Conservation (phyloP, 1,140 invertebrate genomes). For the Monochamus saltuarius region DNA sequence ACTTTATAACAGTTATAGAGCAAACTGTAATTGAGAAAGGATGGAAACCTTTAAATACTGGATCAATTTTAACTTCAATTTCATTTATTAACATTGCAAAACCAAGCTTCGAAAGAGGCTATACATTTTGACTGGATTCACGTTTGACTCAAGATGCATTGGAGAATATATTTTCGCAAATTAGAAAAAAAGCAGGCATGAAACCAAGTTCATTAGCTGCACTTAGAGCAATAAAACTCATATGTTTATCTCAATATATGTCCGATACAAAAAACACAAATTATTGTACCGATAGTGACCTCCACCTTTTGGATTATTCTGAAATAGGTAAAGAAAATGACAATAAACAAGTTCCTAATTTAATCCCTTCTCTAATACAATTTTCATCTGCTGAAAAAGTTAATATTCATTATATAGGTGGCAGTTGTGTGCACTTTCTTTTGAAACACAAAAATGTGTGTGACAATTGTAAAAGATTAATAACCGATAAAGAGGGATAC, state of each 20-base stretch:
- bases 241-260: slow-evolving; percentile 9
- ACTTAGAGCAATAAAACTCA: slow-evolving; percentile 8
- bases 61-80: slow-evolving; percentile 7
- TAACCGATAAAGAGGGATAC: too few relatives aligned
- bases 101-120: slow-evolving; percentile 5
- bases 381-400: too few relatives aligned
- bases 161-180: slow-evolving; percentile 12
- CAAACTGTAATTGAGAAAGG: slow-evolving; percentile 8
- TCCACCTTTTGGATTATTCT: slow-evolving; percentile 8
- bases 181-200: slow-evolving; percentile 8
- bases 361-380: too few relatives aligned
- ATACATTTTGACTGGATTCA: not conserved
- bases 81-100: slow-evolving; percentile 1
- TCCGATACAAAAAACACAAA: slow-evolving; percentile 8
- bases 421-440: too few relatives aligned
- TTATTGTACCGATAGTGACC: slow-evolving; percentile 9
- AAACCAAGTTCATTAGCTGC: slow-evolving; percentile 1
- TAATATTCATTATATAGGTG: too few relatives aligned
- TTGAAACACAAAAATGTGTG: too few relatives aligned
- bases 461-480: too few relatives aligned
- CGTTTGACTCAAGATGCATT: not conserved
- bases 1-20: slow-evolving; percentile 6
- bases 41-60: slow-evolving; percentile 13
- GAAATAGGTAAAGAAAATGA: not conserved
- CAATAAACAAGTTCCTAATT: too few relatives aligned